Conservation (phyloP, 2,888 invertebrate species). For the Drosophila mimetica region DNA sequence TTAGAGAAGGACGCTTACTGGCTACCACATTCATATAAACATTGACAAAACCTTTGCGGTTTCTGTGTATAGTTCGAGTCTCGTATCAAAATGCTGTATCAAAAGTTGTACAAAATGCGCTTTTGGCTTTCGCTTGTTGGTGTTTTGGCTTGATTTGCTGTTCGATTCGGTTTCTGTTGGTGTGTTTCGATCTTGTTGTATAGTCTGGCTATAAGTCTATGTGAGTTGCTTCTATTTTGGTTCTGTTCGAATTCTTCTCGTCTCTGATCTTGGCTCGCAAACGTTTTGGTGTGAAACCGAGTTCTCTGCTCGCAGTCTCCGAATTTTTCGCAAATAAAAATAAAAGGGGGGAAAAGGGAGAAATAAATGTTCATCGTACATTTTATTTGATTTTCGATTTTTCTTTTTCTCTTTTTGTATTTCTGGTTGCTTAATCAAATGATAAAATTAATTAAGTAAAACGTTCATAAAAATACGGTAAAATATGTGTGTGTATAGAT, state of each 20-base stretch:
- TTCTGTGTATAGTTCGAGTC: slow-evolving; percentile 32
- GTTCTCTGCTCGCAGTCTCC: slow-evolving; percentile 60
- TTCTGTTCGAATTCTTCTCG: slow-evolving; percentile 44
- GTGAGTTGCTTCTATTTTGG: slow-evolving; percentile 69
- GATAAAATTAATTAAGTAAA: slow-evolving; percentile 71
- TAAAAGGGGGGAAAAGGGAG: slow-evolving; percentile 13
- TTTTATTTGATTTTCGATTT: slow-evolving; percentile 55
- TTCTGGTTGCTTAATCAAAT: slow-evolving; percentile 53
- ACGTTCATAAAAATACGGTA: slow-evolving; percentile 68
- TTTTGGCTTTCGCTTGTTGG: slow-evolving; percentile 17
- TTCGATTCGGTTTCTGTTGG: slow-evolving; percentile 39
- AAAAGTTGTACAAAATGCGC: slow-evolving; percentile 53
- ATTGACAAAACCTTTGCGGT: slow-evolving; percentile 32
- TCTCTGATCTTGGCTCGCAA: slow-evolving; percentile 50
- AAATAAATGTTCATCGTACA: slow-evolving; percentile 58
- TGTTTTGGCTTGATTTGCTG: slow-evolving; percentile 22
- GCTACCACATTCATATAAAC: slow-evolving; percentile 50
- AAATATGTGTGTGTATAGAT: slow-evolving; percentile 52
- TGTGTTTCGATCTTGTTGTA: slow-evolving; percentile 27
- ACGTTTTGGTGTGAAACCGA: slow-evolving; percentile 61
- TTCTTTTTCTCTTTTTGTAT: slow-evolving; percentile 52
- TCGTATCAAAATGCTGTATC: slow-evolving; percentile 57
- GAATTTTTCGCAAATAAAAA: slow-evolving; percentile 14
- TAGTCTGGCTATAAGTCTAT: slow-evolving; percentile 63
- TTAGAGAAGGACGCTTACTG: slow-evolving; percentile 45